A percentile compares a stretch with the other conserved stretches of the same genome.
These are phyloP conservation scores for Telmatherina bonti DNA, from an alignment of 2,797 vertebrate genomes.

Conservation along the genomic window DNA sequence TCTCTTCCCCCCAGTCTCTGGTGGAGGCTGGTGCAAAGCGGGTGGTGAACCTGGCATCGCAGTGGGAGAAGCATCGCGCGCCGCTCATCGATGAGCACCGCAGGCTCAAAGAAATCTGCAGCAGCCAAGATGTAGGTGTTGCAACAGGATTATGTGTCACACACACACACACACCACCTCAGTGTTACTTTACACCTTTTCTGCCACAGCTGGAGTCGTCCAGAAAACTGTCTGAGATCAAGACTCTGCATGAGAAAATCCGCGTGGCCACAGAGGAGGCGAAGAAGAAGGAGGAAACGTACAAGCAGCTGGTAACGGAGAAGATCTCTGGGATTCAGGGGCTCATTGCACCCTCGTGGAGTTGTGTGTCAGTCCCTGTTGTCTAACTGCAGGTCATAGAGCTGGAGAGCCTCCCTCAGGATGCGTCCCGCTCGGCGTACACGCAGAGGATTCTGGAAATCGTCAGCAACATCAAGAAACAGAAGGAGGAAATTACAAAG, in stretches of 20 bases:
- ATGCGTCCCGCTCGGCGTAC: conserved; percentile 89
- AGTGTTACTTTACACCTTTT: not conserved
- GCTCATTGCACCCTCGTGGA: not conserved
- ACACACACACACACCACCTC: rapidly evolving
- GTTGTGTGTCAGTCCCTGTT: not conserved
- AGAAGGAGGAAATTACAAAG: conserved; percentile 95
- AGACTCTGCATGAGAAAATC: conserved; percentile 88
- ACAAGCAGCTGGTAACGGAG: conserved; percentile 87
- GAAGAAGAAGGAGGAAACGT: conserved; percentile 89
- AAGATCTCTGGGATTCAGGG: too few species aligned
- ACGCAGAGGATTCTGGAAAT: conserved; percentile 94
- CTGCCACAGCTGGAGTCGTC: conserved; percentile 87
- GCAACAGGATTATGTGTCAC: not conserved
- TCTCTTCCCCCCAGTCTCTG: conserved; percentile 73
- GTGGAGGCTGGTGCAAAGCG: conserved; percentile 88
- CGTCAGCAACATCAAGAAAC: conserved; percentile 93
- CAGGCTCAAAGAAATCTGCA: conserved; percentile 86
- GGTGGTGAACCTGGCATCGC: conserved; percentile 86
- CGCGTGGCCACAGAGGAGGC: conserved; percentile 88
- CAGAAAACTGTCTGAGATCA: conserved; percentile 88
- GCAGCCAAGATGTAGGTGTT: conserved; percentile 85
- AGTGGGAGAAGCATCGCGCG: conserved; percentile 93
- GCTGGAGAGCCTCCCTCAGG: conserved; percentile 88
- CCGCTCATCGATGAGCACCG: conserved; percentile 89
- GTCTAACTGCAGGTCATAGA: conserved; percentile 82